Percentiles rank a stretch among this genome's conserved stretches.
phyloP scores from a whole-genome alignment of 2,797 vertebrate genomes.

The Sphenodon punctatus region DNA sequence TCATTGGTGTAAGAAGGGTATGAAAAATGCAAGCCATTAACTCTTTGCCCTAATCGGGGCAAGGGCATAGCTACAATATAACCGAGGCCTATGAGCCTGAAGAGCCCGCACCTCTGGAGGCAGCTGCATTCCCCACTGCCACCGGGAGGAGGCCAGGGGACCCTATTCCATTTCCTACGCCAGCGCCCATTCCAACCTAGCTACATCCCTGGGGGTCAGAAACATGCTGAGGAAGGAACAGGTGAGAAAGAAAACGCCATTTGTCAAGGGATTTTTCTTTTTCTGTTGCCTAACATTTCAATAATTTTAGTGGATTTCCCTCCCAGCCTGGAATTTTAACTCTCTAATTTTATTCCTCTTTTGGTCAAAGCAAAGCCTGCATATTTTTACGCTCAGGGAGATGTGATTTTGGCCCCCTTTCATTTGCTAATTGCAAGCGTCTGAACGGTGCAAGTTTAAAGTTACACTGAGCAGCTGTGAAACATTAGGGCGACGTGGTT shows the following conservation, averaged over 20 bases:
- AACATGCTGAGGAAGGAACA: background rate
- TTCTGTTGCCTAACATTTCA: constrained; percentile 24
- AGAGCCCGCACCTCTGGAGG: too few relatives aligned
- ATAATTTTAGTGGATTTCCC: constrained; percentile 9
- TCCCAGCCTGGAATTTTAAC: background rate
- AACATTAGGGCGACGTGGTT: constrained; percentile 69
- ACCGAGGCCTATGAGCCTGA: too few relatives aligned
- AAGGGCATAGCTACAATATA: too few relatives aligned
- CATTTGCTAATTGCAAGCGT: constrained; percentile 45
- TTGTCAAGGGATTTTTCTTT: too few relatives aligned
- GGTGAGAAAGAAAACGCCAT: too few relatives aligned
- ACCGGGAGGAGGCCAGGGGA: too few relatives aligned
- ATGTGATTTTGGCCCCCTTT: constrained; percentile 8
- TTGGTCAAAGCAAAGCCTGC: constrained; percentile 1
- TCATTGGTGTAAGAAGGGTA: accelerated
- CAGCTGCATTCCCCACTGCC: too few relatives aligned
- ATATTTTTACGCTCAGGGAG: constrained; percentile 19
- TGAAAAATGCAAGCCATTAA: background rate
- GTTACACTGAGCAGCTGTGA: constrained; percentile 68
- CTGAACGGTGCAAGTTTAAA: constrained; percentile 59
- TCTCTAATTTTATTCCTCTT: constrained; percentile 34
- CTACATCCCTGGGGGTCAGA: too few relatives aligned
- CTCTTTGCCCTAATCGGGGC: background rate
- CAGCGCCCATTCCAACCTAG: too few relatives aligned
- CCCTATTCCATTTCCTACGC: too few relatives aligned